Evolutionary conservation across 2,888 invertebrate species (phyloP), one percentile per base, ranked within the genome.

Genomic region (Autographa gamma): DNA sequence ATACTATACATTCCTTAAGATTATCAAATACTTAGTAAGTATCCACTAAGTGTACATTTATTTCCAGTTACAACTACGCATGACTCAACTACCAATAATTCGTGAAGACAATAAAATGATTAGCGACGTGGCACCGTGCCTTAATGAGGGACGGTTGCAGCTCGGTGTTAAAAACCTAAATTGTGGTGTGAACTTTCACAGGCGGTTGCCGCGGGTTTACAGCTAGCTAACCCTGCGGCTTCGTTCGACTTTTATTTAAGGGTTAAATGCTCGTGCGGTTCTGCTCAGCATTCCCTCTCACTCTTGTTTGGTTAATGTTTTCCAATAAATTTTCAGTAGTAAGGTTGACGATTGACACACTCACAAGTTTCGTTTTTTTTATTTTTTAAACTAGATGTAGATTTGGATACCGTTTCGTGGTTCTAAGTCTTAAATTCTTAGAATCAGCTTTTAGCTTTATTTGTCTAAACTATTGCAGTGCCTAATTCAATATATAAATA

Each of bases 131-230:
- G 77, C 81, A 77, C 78, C 76, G 77, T 77, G 80, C 60, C 83
- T 88, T 95, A 95, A 95, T 94, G 94, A 94, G 93, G 82, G 79
- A 80, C 86, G 83, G 92, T 92, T 92, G 92, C 93, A 88, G 85
- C 81, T 82, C 86, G 83, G 94, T 95, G 95, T 95, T 94, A 95
- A 95, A 95, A 95, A 89, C 83, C 90, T 90, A 91, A 94, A 95
- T 95, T 94, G 92, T 93, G 91, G 93, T 95, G 95, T 95, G 95
- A 95, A 95, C 95, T 95, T 95, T 95, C 95, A 95, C 95, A 95
- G 93, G 89, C 84, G 92, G 88, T 72, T 60, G 64, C 76, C 66
- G 73, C 85, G 80, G 85, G 88, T 93, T 93, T 93, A 93, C 92
- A 88, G 90, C 89, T 89, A 83, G 59, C 79, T 62, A 34, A 32